Conservation (phyloP, 2,888 invertebrate species). For the Alsophila aescularia region DNA sequence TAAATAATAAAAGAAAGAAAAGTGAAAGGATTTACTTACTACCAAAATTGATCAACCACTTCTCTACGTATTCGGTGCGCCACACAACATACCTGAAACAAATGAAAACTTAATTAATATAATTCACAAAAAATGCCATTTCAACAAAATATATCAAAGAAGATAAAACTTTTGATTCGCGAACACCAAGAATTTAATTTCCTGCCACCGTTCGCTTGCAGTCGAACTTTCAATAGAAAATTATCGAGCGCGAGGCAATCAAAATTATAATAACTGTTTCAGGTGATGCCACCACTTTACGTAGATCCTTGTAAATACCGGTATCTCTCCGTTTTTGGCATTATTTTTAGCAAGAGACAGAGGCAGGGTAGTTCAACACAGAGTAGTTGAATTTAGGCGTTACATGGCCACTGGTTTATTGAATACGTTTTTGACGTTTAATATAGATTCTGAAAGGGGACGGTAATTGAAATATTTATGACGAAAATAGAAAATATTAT, state of each 20-base stretch:
- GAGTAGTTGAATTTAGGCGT: constrained; percentile 45
- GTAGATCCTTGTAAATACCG: constrained; percentile 31
- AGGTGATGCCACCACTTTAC: constrained; percentile 45
- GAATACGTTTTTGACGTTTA: constrained; percentile 43
- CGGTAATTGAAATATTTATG: constrained; percentile 32
- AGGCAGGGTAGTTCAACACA: constrained; percentile 32
- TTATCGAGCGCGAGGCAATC: constrained; percentile 63
- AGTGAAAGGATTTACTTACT: not conserved
- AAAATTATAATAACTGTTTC: constrained; percentile 70
- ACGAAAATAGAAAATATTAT: constrained; percentile 11
- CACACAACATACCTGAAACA: constrained; percentile 32
- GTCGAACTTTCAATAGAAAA: constrained; percentile 49
- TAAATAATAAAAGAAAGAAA: too few species aligned
- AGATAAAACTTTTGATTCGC: constrained; percentile 20
- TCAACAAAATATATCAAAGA: constrained; percentile 17
- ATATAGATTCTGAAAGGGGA: constrained; percentile 40
- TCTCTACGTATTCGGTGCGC: not conserved
- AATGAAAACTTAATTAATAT: constrained; percentile 17
- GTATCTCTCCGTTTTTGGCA: constrained; percentile 5
- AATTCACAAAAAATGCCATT: constrained; percentile 12
- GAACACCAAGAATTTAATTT: constrained; percentile 66
- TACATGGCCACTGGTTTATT: constrained; percentile 39
- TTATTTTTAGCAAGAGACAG: not conserved
- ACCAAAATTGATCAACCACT: too few species aligned
- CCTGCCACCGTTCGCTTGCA: constrained; percentile 49